Evolutionary conservation across 2,888 invertebrate genomes (phyloP).

Genomic region (Caenorhabditis panamensis): DNA sequence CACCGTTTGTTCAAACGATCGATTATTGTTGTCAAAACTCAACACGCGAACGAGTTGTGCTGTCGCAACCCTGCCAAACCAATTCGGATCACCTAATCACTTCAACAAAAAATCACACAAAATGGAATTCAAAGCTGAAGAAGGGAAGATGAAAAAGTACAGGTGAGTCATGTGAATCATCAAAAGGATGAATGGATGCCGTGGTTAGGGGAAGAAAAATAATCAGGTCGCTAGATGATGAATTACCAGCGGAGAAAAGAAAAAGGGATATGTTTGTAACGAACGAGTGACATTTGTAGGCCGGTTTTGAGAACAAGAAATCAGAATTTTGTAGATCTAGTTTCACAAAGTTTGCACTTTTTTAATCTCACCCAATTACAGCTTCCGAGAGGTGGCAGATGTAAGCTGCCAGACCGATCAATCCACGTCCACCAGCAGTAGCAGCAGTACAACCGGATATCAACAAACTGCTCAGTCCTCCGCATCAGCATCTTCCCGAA

Average conservation of each 20-base stretch:
- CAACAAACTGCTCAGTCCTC: neutral
- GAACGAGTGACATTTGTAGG: neutral
- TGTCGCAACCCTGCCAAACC: constrained; percentile 29
- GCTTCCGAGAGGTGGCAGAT: constrained; percentile 31
- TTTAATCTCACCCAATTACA: neutral
- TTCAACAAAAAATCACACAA: constrained; percentile 10
- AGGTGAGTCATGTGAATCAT: constrained; percentile 13
- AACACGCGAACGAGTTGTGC: constrained; percentile 37
- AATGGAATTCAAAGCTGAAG: constrained; percentile 43
- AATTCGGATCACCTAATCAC: constrained; percentile 16
- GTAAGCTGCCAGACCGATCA: constrained; percentile 58
- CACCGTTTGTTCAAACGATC: constrained; percentile 43
- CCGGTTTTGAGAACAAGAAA: constrained; percentile 15
- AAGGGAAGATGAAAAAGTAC: constrained; percentile 46
- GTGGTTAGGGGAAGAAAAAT: constrained; percentile 4
- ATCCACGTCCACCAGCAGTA: constrained; percentile 5
- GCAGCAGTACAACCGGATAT: constrained; percentile 2
- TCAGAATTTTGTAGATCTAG: neutral
- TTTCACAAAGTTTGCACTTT: too few relatives aligned
- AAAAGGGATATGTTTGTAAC: neutral
- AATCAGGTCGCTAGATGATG: constrained; percentile 27
- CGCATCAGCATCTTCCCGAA: neutral
- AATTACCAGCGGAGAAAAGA: constrained; percentile 35
- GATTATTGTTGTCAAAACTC: constrained; percentile 28
- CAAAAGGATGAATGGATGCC: neutral